Percentiles rank a stretch among this genome's conserved stretches.
phyloP scores from a whole-genome alignment of 1,140 invertebrate genomes.

The Euura saliciscinereae region DNA sequence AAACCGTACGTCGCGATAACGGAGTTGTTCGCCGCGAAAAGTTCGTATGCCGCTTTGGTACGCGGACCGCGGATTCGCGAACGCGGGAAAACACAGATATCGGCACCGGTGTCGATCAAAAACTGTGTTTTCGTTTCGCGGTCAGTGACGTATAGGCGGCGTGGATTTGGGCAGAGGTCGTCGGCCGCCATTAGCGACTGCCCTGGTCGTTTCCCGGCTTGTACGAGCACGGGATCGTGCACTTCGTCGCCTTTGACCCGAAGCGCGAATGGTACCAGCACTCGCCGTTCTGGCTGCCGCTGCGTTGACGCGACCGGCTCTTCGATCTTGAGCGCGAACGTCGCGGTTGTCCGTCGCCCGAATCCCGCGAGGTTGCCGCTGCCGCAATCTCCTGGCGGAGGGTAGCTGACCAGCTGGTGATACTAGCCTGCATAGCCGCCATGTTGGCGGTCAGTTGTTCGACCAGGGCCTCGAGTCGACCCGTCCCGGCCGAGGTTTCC shows the following conservation, averaged over 20 bases:
- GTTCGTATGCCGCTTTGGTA: constrained; percentile 21
- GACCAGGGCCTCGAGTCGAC: not conserved
- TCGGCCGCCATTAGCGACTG: constrained; percentile 32
- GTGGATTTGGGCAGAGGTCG: constrained; percentile 19
- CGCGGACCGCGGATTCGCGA: not conserved
- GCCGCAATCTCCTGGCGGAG: not conserved
- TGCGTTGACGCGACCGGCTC: not conserved
- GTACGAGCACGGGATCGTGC: not conserved
- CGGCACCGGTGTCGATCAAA: constrained; percentile 27
- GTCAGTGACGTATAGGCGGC: constrained; percentile 33
- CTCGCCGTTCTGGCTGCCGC: not conserved
- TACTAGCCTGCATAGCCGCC: not conserved
- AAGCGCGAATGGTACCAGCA: constrained; percentile 14
- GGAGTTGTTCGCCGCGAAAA: constrained; percentile 28
- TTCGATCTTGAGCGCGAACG: not conserved
- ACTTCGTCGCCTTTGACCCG: constrained; percentile 4
- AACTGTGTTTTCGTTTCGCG: not conserved
- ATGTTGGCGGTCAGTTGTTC: not conserved
- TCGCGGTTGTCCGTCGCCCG: not conserved
- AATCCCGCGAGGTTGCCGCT: not conserved
- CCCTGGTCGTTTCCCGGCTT: constrained; percentile 24
- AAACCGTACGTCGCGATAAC: constrained; percentile 45
- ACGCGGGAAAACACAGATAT: constrained; percentile 25
- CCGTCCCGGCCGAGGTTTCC: not conserved
- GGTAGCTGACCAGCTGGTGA: not conserved